Evolutionary conservation across 2,797 vertebrate genomes (phyloP).

Genomic region (Thripadectes ignobilis): DNA sequence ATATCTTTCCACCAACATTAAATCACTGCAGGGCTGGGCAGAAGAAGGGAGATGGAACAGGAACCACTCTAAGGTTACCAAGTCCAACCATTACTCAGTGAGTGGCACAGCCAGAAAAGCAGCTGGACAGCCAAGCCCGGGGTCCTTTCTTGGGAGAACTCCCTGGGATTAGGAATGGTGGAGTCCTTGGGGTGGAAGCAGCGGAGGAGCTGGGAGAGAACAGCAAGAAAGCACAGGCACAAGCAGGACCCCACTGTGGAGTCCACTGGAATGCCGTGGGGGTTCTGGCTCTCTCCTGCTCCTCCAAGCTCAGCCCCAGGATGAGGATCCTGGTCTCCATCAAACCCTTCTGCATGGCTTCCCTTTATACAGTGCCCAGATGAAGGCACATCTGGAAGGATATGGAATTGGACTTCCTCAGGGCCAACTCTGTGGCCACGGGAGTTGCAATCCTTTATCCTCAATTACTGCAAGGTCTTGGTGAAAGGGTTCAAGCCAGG

Average conservation of each 20-base stretch:
- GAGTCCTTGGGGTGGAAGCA: background rate
- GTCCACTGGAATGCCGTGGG: background rate
- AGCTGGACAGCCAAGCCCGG: background rate
- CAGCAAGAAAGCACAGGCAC: background rate
- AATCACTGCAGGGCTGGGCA: background rate
- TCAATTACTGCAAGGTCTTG: background rate
- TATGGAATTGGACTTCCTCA: background rate
- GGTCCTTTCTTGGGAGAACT: background rate
- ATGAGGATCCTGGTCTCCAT: background rate
- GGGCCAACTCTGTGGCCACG: background rate
- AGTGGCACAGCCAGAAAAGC: background rate
- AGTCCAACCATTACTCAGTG: background rate
- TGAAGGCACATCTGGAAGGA: background rate
- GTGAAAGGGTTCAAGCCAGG: rapidly evolving
- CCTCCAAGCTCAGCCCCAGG: background rate
- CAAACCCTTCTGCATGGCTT: background rate
- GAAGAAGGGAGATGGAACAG: rapidly evolving
- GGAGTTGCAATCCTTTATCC: background rate
- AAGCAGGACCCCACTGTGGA: rapidly evolving
- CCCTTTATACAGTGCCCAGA: background rate
- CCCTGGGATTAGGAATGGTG: background rate
- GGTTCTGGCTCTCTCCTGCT: background rate
- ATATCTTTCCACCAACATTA: background rate
- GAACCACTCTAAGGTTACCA: rapidly evolving
- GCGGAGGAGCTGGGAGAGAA: background rate